Base-by-base conservation (phyloP, 2,113 vertebrate species). In the Scolopax mira region DNA sequence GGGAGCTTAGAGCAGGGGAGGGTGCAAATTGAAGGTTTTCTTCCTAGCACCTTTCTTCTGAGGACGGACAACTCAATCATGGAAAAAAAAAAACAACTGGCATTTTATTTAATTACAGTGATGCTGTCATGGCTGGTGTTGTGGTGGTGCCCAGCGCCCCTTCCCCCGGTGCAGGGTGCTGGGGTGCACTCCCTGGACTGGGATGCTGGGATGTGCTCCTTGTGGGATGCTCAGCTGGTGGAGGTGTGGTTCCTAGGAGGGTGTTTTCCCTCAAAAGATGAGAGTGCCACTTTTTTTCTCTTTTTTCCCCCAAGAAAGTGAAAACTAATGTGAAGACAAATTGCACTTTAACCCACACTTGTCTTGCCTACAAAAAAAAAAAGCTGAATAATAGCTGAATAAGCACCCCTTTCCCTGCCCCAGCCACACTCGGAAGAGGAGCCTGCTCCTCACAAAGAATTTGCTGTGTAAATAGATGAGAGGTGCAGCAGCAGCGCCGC, bases 51-150 rank as follows among this genome's bases (percentile, higher is more conserved):
- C 41, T 25, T 44, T 52, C 66, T 67, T 37, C 71, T 0, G 3
- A 12, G 61, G 15, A 8, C 21, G 5, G 17, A 0, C 16, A 10
- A 2, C 54, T 65, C 8, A 0, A 2, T n/a, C 7, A 0, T 5
- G 39, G 78, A 30, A 54, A 58, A 49, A 61, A 7, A 3, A 54
- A 58, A 49, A 61, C 6, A 3, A 0, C 14, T 42, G 1, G 42
- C 25, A 2, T 2, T n/a, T 55, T 16, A 0, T 35, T 16, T 5
- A 2, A 42, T 77, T 7, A 1, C 23, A 3, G 73, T 0, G 44
- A 7, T 46, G 69, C 18, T 7, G 1, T 1, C 1, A 0, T 4
- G 33, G 41, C 11, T 12, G 4, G 35, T 3, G 33, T 3, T 4
- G n/a, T 9, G 42, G 9, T 3, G 55, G 13, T 48, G 75, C 49